phyloP scores from a whole-genome alignment of 2,113 vertebrate genomes.

The Loxodonta africana region DNA sequence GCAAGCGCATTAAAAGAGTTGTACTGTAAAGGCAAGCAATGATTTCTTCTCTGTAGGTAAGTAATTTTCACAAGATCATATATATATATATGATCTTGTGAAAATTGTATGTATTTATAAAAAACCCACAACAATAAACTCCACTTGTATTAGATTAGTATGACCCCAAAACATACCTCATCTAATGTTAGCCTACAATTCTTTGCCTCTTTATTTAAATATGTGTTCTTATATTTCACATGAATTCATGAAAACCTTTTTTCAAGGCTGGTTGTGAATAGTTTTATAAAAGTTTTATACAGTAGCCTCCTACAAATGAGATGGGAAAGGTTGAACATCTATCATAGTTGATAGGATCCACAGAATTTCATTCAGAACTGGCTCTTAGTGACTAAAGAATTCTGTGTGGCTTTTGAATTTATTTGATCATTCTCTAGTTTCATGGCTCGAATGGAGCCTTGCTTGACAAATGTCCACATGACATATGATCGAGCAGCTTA shows the following conservation, averaged over 20 bases:
- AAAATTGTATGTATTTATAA: too few species aligned
- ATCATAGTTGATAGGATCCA: background rate
- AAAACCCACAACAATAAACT: conserved; percentile 35
- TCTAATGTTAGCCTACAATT: conserved; percentile 32
- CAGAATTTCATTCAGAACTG: background rate
- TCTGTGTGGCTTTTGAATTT: conserved; percentile 1
- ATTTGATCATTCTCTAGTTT: conserved; percentile 37
- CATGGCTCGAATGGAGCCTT: conserved; percentile 25
- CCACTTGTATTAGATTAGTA: conserved; percentile 9
- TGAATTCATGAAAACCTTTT: background rate
- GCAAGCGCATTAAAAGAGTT: conserved; percentile 78
- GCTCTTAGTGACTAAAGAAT: background rate
- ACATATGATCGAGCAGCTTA: background rate
- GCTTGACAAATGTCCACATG: background rate
- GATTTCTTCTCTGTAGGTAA: background rate
- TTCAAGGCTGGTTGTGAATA: background rate
- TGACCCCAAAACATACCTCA: background rate
- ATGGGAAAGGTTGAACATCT: background rate
- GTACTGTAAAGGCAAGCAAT: conserved; percentile 74
- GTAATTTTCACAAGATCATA: conserved; percentile 47
- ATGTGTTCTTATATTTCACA: background rate
- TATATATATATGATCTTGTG: background rate
- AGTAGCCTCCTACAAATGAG: background rate
- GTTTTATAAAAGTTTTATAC: background rate
- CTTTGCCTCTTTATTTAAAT: background rate